Percentiles rank a stretch among this genome's conserved stretches.
Evolutionary conservation across 2,797 vertebrate species (phyloP).

Genomic region (Acanthurus leucopareius): DNA sequence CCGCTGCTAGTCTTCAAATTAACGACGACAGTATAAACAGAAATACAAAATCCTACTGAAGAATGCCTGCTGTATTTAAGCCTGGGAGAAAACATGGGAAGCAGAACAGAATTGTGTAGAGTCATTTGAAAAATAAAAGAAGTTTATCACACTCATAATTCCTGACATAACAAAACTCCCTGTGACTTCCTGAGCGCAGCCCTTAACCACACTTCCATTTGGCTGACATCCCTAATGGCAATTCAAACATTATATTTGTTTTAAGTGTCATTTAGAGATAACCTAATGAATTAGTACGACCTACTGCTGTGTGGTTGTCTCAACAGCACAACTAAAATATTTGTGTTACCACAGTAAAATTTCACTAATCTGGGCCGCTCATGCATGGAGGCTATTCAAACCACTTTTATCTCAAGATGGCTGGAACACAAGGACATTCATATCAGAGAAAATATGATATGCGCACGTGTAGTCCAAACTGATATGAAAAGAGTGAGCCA

Average conservation of each 20-base stretch:
- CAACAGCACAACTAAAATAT: constrained; percentile 19
- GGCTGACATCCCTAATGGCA: neutral
- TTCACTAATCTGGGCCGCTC: constrained; percentile 22
- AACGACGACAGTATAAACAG: neutral
- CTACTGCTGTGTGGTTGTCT: constrained; percentile 17
- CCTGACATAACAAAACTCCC: constrained; percentile 9
- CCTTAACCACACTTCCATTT: constrained; percentile 3
- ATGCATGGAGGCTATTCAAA: constrained; percentile 55
- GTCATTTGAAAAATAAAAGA: constrained; percentile 1
- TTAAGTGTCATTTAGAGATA: constrained; percentile 18
- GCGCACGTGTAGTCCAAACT: constrained; percentile 26
- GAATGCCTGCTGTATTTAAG: neutral
- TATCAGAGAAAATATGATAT: constrained; percentile 49
- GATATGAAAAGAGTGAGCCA: constrained; percentile 37
- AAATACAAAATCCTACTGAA: neutral
- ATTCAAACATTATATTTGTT: constrained; percentile 2
- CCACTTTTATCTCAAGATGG: constrained; percentile 47
- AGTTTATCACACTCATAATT: neutral
- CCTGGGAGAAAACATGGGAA: neutral
- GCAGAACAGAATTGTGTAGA: neutral
- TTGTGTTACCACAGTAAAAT: constrained; percentile 23
- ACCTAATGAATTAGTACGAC: constrained; percentile 11
- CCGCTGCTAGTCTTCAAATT: neutral
- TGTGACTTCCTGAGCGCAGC: neutral
- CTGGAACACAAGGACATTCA: constrained; percentile 22